A percentile compares a stretch with the other conserved stretches of the same genome.
Conservation (phyloP, 2,113 vertebrate genomes). For the Periophthalmodon schlosseri region DNA sequence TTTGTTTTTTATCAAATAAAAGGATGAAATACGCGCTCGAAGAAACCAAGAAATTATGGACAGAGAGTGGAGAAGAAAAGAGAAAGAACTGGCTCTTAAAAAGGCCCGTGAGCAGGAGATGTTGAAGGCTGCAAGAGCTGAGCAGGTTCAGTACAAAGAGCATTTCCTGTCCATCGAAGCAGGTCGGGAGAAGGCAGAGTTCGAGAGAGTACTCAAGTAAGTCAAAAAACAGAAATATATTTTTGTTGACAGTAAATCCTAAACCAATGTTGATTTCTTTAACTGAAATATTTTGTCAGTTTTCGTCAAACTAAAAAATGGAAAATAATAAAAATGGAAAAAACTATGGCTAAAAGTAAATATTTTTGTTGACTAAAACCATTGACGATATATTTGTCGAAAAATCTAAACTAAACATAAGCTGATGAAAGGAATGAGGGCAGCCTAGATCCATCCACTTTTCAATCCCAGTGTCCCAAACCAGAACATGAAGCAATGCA, state of each 20-base stretch:
- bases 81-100: conserved; percentile 70
- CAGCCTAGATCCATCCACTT: no score
- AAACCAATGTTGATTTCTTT: neutral
- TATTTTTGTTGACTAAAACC: no score
- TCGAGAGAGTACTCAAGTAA: conserved; percentile 86
- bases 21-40: conserved; percentile 86
- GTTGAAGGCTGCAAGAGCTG: conserved; percentile 71
- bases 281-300: neutral
- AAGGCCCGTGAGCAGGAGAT: conserved; percentile 63
- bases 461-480: no score
- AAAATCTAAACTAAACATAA: no score
- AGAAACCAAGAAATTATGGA: conserved; percentile 83
- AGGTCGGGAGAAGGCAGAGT: conserved; percentile 80
- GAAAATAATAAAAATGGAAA: no score
- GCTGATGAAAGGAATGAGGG: no score
- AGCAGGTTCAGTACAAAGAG: conserved; percentile 84
- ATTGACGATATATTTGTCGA: no score
- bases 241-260: no score
- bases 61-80: conserved; percentile 85
- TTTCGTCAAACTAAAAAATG: no score
- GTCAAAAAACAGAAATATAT: neutral
- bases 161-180: conserved; percentile 78
- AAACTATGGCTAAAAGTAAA: no score
- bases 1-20: neutral
- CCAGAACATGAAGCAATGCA: no score